Evolutionary conservation across 1,140 invertebrate species (phyloP), one percentile per base, ranked within the genome.

Genomic region (Drosophila varians): DNA sequence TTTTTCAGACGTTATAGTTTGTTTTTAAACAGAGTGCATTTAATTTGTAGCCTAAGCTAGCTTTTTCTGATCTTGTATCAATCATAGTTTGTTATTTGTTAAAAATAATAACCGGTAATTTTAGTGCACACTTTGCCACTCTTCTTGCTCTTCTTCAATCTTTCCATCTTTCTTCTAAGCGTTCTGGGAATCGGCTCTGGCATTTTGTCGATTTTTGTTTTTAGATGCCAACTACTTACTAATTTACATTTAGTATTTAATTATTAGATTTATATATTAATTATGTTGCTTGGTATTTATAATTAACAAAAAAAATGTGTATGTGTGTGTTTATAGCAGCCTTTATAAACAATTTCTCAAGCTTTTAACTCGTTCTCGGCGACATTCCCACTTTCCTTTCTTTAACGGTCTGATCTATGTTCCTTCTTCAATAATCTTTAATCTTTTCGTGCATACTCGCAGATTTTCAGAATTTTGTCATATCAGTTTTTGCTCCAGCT

Each of bases 251-350:
- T 68, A 82, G 71, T 45, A 64, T 69, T 57, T 78, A 56, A 72
- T 80, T 71, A 60, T 75, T 71, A 71, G n/a, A n/a, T n/a, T 28
- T 61, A 46, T 74, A 71, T 70, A 72, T 82, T 69, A 76, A 82
- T 69, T 77, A 77, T 87, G 73, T 54, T 80, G 73, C 53, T 80
- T 70, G 62, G 65, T 71, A 54, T 52, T 75, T 86, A 79, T 73
- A 79, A 61, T 79, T 86, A 83, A 83, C 69, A 83, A 83, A 83
- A 83, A 82, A 77, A 80, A 79, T n/a, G n/a, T n/a, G n/a, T n/a
- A 77, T 64, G 26, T 62, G 31, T 69, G 45, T 65, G 48, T 77
- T 72, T 75, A 79, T 72, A 84, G 74, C 78, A 84, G 80, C 79
- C 75, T 84, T 84, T 73, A 76, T 80, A 80, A 84, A 84, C 79